These are phyloP conservation scores for Calephelis nemesis DNA, from an alignment of 1,140 invertebrate genomes.

Conservation along the genomic window DNA sequence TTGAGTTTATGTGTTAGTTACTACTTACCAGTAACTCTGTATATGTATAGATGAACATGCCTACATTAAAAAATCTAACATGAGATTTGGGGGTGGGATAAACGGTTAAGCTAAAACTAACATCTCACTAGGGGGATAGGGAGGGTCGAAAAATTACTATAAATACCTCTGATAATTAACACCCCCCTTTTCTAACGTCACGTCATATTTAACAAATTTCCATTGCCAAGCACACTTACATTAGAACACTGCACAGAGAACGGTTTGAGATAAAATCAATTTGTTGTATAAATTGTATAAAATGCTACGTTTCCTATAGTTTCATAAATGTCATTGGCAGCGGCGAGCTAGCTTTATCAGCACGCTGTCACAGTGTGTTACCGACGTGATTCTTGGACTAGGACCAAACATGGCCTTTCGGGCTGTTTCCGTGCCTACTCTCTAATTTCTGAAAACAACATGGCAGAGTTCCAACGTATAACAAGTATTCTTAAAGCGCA, in stretches of 20 bases:
- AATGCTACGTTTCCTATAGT: not conserved
- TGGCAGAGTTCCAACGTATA: conserved; percentile 51
- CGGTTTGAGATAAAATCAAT: not conserved
- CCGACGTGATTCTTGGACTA: conserved; percentile 39
- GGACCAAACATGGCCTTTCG: conserved; percentile 39
- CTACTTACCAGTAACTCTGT: too few relatives aligned
- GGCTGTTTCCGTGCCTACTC: conserved; percentile 31
- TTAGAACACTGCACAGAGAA: not conserved
- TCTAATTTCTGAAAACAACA: conserved; percentile 62
- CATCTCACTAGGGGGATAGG: too few relatives aligned
- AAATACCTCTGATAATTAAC: too few relatives aligned
- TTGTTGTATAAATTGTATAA: not conserved
- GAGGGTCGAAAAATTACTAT: too few relatives aligned
- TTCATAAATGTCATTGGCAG: conserved; percentile 24
- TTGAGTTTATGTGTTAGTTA: too few relatives aligned
- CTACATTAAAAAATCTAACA: too few relatives aligned
- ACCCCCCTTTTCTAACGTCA: too few relatives aligned
- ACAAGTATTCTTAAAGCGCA: conserved; percentile 37
- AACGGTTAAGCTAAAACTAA: too few relatives aligned
- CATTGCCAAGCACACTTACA: too few relatives aligned
- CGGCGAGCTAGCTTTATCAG: conserved; percentile 33
- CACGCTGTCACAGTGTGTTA: conserved; percentile 36
- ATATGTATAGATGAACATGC: too few relatives aligned
- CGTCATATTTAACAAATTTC: too few relatives aligned
- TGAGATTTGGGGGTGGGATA: too few relatives aligned